Conservation (phyloP, 2,797 vertebrate genomes). For the Artibeus lituratus region DNA sequence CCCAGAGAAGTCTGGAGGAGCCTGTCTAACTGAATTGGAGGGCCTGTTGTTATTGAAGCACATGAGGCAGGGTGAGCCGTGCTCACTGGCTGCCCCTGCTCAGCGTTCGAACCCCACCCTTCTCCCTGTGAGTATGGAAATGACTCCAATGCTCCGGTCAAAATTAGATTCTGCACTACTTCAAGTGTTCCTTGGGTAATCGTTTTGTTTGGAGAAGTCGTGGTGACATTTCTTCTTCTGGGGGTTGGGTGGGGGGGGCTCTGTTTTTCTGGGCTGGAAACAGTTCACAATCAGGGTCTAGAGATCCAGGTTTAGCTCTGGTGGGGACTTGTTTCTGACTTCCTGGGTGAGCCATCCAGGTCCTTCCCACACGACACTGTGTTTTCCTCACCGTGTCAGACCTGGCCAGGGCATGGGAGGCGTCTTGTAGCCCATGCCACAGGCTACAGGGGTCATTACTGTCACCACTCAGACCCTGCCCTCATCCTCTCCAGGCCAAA, state of each 20-base stretch:
- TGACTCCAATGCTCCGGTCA: accelerated
- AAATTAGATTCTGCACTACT: background rate
- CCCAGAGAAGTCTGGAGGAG: background rate
- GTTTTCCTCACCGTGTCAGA: background rate
- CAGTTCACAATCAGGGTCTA: no score
- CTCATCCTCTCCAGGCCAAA: background rate
- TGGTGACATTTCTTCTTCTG: background rate
- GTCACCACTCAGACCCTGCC: background rate
- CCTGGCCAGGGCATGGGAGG: background rate
- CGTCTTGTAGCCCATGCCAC: background rate
- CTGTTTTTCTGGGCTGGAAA: background rate
- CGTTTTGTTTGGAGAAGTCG: background rate
- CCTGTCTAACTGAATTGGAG: background rate
- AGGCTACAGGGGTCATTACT: background rate
- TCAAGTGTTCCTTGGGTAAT: no score
- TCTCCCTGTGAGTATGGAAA: accelerated
- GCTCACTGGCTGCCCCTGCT: background rate
- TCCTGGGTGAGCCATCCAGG: background rate
- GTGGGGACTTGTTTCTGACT: background rate
- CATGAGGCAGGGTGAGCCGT: background rate
- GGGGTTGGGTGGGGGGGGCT: accelerated
- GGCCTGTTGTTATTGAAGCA: background rate
- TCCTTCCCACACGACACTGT: background rate
- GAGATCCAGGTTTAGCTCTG: accelerated
- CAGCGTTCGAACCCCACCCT: background rate